Base-by-base conservation (phyloP, 1,140 invertebrate species). In the Leptopilina boulardi region DNA sequence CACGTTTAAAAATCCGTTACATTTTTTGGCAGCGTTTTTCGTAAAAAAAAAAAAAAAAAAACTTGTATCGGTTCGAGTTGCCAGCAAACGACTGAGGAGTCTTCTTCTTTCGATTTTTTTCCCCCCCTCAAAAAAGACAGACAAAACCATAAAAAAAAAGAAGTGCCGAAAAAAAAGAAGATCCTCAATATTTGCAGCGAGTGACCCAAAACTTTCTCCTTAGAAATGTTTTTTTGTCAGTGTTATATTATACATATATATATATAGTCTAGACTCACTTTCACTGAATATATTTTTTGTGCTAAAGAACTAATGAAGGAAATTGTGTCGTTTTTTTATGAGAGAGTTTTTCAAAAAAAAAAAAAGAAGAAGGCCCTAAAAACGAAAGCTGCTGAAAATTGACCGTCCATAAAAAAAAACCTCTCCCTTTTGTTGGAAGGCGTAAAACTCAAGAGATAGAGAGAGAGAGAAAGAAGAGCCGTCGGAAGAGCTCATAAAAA, bases 331-430 rank as follows among this genome's bases (percentile, higher is more conserved):
- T 30, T 30, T 30, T 30, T 26, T 30, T 13, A 23, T 30, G 23
- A 41, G n/a, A n/a, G n/a, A n/a, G n/a, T n/a, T n/a, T n/a, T n/a
- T n/a, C n/a, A n/a, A n/a, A n/a, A n/a, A n/a, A n/a, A n/a, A n/a
- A n/a, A n/a, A 79, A 75, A 77, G 74, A 78, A 66, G 72, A 74
- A 66, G 42, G 75, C 76, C 34, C 74, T 76, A 79, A 71, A 26
- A 77, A 75, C 18, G 72, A 74, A 75, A 44, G 76, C 9, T 47
- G 75, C 23, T 77, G 77, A 82, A 82, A 82, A 83, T 82, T 76
- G 77, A 71, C 34, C 71, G 77, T 76, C 75, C 82, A 80, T 85
- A 88, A 88, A 87, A 85, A 83, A 83, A 77, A 76, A 11, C 75
- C 21, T 15, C 19, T 71, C 54, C 47, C 76, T 76, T 82, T 82